These are phyloP conservation scores for Sminthurides aquaticus DNA, from an alignment of 2,888 invertebrate genomes.

Conservation along the genomic window DNA sequence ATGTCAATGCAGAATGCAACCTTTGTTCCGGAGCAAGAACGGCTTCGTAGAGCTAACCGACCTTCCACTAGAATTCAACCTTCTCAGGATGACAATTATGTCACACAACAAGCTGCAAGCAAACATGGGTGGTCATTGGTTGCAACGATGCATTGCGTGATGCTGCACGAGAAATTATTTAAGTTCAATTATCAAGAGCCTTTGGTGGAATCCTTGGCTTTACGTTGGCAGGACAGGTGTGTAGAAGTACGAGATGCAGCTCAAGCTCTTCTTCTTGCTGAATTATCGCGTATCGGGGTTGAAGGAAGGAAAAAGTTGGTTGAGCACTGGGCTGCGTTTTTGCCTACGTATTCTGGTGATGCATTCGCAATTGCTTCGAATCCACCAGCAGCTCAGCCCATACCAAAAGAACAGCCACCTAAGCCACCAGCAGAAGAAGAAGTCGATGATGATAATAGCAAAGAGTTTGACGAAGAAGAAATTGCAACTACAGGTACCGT, in stretches of 20 bases:
- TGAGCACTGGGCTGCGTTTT: constrained; percentile 91
- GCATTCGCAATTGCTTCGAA: constrained; percentile 42
- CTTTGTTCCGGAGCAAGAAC: constrained; percentile 80
- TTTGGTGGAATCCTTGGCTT: constrained; percentile 93
- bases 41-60: constrained; percentile 65
- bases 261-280: constrained; percentile 88
- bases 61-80: constrained; percentile 45
- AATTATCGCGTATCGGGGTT: constrained; percentile 77
- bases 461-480: constrained; percentile 43
- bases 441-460: constrained; percentile 27
- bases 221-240: constrained; percentile 98
- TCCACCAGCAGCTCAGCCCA: constrained; percentile 9
- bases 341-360: constrained; percentile 61
- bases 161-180: constrained; percentile 86
- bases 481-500: constrained; percentile 11
- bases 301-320: constrained; percentile 87
- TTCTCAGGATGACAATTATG: constrained; percentile 65
- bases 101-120: constrained; percentile 82
- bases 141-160: constrained; percentile 90
- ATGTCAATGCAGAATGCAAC: constrained; percentile 97
- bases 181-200: constrained; percentile 72
- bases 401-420: constrained; percentile 35
- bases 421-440: constrained; percentile 31
- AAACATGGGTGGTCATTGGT: constrained; percentile 96
- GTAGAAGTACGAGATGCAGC: constrained; percentile 91